phyloP scores from a whole-genome alignment of 1,140 invertebrate genomes.

The silkworm (Bombyx mori) region ASM3026992v2 NC_085116.1:11396001-11396500 shows the following conservation, averaged over 20 bases:
- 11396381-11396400: conserved; percentile 67
- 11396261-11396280: conserved; percentile 3
- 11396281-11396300: conserved; percentile 31
- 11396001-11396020: conserved; percentile 33
- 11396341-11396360: conserved; percentile 61
- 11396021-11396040: conserved; percentile 32
- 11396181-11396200: conserved; percentile 8
- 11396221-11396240: conserved; percentile 39
- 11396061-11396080: conserved; percentile 30
- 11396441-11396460: conserved; percentile 63
- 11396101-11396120: conserved; percentile 66
- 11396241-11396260: conserved; percentile 36
- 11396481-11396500: conserved; percentile 56
- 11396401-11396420: conserved; percentile 62
- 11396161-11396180: conserved; percentile 45
- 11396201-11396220: conserved; percentile 26
- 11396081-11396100: conserved; percentile 34
- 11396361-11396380: conserved; percentile 63
- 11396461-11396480: conserved; percentile 66
- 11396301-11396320: conserved; percentile 54
- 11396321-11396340: conserved; percentile 67
- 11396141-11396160: conserved; percentile 54
- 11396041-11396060: conserved; percentile 11
- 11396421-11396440: conserved; percentile 65
- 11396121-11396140: conserved; percentile 64